These are phyloP conservation scores for Cheirogaleus major DNA, from an alignment of 2,797 vertebrate genomes.

Conservation along the genomic window DNA sequence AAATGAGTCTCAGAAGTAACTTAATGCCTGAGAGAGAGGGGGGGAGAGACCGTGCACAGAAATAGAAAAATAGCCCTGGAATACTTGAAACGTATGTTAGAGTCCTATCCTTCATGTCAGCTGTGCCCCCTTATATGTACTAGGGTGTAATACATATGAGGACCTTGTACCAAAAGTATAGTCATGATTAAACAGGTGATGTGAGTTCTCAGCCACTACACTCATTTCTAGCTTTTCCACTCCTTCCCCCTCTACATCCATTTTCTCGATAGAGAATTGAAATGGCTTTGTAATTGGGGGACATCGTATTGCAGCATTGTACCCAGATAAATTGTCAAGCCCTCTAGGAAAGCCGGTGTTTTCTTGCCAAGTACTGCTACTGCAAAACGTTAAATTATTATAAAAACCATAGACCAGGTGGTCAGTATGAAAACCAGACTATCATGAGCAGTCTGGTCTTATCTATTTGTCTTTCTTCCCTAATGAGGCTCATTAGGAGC, in stretches of 20 bases:
- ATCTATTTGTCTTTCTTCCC: not conserved
- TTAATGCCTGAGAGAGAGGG: not conserved
- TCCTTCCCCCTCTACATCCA: not conserved
- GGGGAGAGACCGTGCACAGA: not conserved
- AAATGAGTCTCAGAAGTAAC: not conserved
- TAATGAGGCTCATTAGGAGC: slow-evolving; percentile 32
- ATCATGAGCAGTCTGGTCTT: slow-evolving; percentile 28
- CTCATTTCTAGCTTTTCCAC: not conserved
- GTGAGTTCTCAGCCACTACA: not conserved
- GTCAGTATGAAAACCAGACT: slow-evolving; percentile 48
- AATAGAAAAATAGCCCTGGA: not conserved
- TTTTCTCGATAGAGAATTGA: slow-evolving; percentile 24
- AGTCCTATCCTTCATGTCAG: slow-evolving; percentile 22
- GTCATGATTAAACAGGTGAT: slow-evolving; percentile 34
- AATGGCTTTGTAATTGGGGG: slow-evolving; percentile 17
- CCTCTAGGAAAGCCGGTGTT: not conserved
- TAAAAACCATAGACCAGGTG: slow-evolving; percentile 12
- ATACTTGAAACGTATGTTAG: slow-evolving; percentile 13
- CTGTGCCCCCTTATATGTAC: not conserved
- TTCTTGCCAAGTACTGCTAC: not conserved
- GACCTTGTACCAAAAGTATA: not conserved
- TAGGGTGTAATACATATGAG: not conserved
- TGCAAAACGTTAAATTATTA: slow-evolving; percentile 24
- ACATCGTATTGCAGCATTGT: not conserved
- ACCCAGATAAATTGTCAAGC: slow-evolving; percentile 1